phyloP scores from a whole-genome alignment of 2,113 vertebrate genomes.

The Hyaena hyaena region DNA sequence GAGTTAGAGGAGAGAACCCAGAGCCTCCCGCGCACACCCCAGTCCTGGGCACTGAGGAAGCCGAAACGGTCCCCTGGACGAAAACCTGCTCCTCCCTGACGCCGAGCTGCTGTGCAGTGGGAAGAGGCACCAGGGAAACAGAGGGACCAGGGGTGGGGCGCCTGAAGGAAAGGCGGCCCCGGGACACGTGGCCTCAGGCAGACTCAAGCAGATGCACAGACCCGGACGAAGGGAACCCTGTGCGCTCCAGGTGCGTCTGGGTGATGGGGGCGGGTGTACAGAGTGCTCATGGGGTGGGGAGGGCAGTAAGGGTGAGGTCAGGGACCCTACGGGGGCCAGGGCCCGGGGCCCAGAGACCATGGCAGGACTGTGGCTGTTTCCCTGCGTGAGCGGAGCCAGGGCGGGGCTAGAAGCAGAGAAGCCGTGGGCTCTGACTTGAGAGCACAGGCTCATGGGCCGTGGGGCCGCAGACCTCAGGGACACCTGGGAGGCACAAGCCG shows the following conservation, averaged over 20 bases:
- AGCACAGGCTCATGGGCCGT: rapidly evolving
- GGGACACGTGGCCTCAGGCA: background rate
- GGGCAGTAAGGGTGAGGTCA: rapidly evolving
- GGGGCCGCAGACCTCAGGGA: rapidly evolving
- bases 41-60: too few species aligned
- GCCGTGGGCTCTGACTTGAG: rapidly evolving
- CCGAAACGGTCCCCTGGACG: background rate
- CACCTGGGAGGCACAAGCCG: rapidly evolving
- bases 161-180: background rate
- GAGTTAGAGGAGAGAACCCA: background rate
- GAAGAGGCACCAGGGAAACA: rapidly evolving
- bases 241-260: background rate
- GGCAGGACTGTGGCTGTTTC: too few species aligned
- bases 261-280: rapidly evolving
- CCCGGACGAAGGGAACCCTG: too few species aligned
- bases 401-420: rapidly evolving
- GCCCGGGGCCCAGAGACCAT: rapidly evolving
- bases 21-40: rapidly evolving
- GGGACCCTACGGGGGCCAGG: rapidly evolving
- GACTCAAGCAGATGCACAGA: background rate
- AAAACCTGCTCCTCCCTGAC: background rate
- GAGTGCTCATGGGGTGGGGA: rapidly evolving
- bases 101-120: rapidly evolving
- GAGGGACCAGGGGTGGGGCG: rapidly evolving
- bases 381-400: rapidly evolving